These are phyloP conservation scores for Xestoiulus laeticollis DNA, from an alignment of 2,888 invertebrate species.

Conservation along the genomic window DNA sequence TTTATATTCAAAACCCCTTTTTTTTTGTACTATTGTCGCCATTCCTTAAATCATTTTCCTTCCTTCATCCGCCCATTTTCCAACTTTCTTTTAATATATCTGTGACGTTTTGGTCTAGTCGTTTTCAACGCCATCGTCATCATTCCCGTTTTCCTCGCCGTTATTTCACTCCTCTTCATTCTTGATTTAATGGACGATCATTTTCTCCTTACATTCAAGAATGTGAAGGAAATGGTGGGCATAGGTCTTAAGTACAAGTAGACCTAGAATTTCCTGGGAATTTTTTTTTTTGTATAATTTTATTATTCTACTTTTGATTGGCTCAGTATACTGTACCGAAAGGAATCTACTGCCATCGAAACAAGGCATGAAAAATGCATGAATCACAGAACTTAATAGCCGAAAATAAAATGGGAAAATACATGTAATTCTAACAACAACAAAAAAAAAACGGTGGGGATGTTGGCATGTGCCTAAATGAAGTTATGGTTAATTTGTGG, in stretches of 20 bases:
- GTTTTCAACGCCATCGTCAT: conserved; percentile 11
- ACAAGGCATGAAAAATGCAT: too few relatives aligned
- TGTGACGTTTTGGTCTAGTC: conserved; percentile 26
- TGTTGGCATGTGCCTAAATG: too few relatives aligned
- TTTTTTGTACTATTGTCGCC: neutral
- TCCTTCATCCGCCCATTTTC: neutral
- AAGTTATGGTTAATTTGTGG: too few relatives aligned
- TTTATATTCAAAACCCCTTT: neutral
- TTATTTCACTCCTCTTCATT: conserved; percentile 26
- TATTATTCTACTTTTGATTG: too few relatives aligned
- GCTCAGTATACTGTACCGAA: too few relatives aligned
- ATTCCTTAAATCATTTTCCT: conserved; percentile 6
- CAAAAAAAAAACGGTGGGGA: too few relatives aligned
- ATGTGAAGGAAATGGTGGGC: neutral
- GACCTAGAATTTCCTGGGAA: neutral
- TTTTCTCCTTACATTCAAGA: neutral
- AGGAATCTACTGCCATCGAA: too few relatives aligned
- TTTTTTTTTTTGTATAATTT: neutral
- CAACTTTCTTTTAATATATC: neutral
- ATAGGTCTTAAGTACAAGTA: neutral
- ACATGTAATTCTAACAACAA: too few relatives aligned
- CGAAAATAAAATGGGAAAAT: too few relatives aligned
- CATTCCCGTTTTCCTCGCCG: conserved; percentile 12
- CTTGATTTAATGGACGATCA: conserved; percentile 19
- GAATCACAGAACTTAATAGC: too few relatives aligned